Evolutionary conservation across 1,140 invertebrate genomes (phyloP).

Genomic region (Neuroterus valhalla): DNA sequence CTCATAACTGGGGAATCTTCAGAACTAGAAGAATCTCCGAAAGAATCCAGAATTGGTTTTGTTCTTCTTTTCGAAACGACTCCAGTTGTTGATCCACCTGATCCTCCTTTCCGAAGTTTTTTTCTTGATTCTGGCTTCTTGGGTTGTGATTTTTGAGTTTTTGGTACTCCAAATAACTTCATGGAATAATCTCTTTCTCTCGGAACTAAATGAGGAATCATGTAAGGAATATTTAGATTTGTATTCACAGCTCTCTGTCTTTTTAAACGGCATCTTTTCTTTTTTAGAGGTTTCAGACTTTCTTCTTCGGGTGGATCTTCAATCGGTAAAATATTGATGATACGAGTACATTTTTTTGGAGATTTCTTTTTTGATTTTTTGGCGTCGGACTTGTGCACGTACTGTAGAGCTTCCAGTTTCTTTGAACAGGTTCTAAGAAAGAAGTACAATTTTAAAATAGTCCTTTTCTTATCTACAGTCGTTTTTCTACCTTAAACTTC

Average conservation of each 20-base stretch:
- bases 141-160: slow-evolving; percentile 62
- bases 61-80: slow-evolving; percentile 55
- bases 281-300: slow-evolving; percentile 70
- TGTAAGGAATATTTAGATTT: slow-evolving; percentile 58
- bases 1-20: slow-evolving; percentile 64
- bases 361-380: slow-evolving; percentile 73
- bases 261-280: slow-evolving; percentile 73
- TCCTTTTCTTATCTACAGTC: too few relatives aligned
- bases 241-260: slow-evolving; percentile 55
- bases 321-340: slow-evolving; percentile 40
- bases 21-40: slow-evolving; percentile 74
- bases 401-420: slow-evolving; percentile 76
- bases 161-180: slow-evolving; percentile 70
- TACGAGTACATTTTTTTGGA: slow-evolving; percentile 65
- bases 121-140: slow-evolving; percentile 67
- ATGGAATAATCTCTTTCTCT: slow-evolving; percentile 60
- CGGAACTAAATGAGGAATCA: slow-evolving; percentile 37
- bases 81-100: slow-evolving; percentile 43
- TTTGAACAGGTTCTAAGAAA: slow-evolving; percentile 75
- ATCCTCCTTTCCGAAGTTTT: slow-evolving; percentile 76
- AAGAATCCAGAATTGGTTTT: slow-evolving; percentile 54
- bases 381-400: slow-evolving; percentile 67
- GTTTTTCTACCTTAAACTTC: too few relatives aligned
- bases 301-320: slow-evolving; percentile 56
- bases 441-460: slow-evolving; percentile 15